Evolutionary conservation across 2,797 vertebrate species (phyloP).

Genomic region (Sebastes hubbsi): DNA sequence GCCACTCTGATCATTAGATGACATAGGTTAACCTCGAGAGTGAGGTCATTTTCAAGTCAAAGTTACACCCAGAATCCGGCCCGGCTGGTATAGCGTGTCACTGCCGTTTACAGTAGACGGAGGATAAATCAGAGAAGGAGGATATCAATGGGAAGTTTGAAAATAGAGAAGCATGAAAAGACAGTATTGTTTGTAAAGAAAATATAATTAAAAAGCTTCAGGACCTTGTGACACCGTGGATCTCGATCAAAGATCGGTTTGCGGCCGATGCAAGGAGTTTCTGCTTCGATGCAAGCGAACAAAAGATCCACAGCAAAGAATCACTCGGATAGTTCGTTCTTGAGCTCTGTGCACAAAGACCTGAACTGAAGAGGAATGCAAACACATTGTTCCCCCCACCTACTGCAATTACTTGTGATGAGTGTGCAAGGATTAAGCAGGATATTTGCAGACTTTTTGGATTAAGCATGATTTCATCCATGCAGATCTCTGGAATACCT

Average conservation of each 20-base stretch:
- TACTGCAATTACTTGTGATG: constrained; percentile 54
- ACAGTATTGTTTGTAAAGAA: constrained; percentile 21
- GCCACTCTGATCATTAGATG: constrained; percentile 80
- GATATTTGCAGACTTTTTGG: constrained; percentile 58
- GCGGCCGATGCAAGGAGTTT: constrained; percentile 34
- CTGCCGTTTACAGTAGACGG: constrained; percentile 28
- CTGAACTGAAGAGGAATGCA: constrained; percentile 49
- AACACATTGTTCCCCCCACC: constrained; percentile 34
- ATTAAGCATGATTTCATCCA: constrained; percentile 59
- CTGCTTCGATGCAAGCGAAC: constrained; percentile 61
- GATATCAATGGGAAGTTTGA: constrained; percentile 22
- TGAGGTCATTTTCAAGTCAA: constrained; percentile 79
- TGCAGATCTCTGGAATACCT: constrained; percentile 44
- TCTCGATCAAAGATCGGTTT: constrained; percentile 49
- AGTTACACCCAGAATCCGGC: constrained; percentile 59
- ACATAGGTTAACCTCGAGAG: constrained; percentile 81
- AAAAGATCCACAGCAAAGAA: constrained; percentile 53
- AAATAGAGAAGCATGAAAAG: constrained; percentile 38
- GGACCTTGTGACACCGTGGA: constrained; percentile 18
- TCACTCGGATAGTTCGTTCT: constrained; percentile 32
- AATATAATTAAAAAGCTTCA: neutral
- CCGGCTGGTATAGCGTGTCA: constrained; percentile 25
- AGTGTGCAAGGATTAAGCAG: constrained; percentile 43
- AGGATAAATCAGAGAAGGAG: constrained; percentile 28
- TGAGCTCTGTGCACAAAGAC: constrained; percentile 37